A percentile compares a stretch with the other conserved stretches of the same genome.
Conservation (phyloP, 2,888 invertebrate species). For the Scotopteryx bipunctaria region DNA sequence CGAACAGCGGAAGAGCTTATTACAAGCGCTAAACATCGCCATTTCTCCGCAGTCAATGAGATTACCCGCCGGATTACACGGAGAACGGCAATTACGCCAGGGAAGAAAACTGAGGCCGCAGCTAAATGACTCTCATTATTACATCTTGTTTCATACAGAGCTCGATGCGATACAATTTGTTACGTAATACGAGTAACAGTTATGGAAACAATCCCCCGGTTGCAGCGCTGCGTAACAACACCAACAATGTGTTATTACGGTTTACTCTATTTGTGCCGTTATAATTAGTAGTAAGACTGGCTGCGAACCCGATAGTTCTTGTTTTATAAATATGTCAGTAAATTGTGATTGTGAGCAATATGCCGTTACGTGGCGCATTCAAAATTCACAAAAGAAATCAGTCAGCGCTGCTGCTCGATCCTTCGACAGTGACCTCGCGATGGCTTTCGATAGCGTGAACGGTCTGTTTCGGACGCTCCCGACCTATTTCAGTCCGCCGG, state of each 20-base stretch:
- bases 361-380: slow-evolving; percentile 40
- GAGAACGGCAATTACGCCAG: slow-evolving; percentile 48
- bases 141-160: slow-evolving; percentile 43
- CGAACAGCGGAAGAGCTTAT: slow-evolving; percentile 44
- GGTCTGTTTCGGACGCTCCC: slow-evolving; percentile 78
- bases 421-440: slow-evolving; percentile 78
- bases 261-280: slow-evolving; percentile 56
- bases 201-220: slow-evolving; percentile 68
- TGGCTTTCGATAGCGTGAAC: slow-evolving; percentile 75
- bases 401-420: slow-evolving; percentile 54
- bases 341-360: slow-evolving; percentile 40
- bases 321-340: slow-evolving; percentile 38
- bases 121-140: slow-evolving; percentile 56
- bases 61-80: slow-evolving; percentile 56
- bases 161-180: slow-evolving; percentile 53
- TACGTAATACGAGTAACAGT: slow-evolving; percentile 58
- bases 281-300: slow-evolving; percentile 49
- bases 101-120: slow-evolving; percentile 49
- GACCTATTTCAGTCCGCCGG: slow-evolving; percentile 80
- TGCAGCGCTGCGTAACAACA: slow-evolving; percentile 50
- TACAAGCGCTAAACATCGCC: slow-evolving; percentile 47
- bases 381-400: slow-evolving; percentile 46
- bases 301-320: slow-evolving; percentile 39
- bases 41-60: slow-evolving; percentile 55
- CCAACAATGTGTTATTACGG: slow-evolving; percentile 48